Base-by-base conservation (phyloP, 35 echinoderm and acorn worm genomes). In the Patiria miniata region DNA sequence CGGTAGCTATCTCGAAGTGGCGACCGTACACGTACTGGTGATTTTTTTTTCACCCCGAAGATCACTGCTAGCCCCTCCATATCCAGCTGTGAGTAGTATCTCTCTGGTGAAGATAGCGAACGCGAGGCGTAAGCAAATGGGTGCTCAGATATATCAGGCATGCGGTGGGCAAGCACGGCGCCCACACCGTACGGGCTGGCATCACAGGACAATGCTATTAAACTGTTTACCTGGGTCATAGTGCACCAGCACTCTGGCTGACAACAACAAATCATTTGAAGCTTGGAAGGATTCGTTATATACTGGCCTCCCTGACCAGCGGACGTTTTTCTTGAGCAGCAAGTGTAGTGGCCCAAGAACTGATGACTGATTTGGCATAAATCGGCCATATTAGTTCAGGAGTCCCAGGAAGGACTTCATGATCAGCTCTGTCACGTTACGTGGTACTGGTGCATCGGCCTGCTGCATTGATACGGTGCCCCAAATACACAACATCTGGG, bases 171-270 rank as follows among this genome's bases (percentile, higher is more conserved):
- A 0, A 94, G 51, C 28, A 87, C 78, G 1, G 87, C 87, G 1
- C 92, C 87, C 26, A 92, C 47, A 17, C 90, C 78, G 50, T 92
- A 86, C 14, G 87, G 92, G 39, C 83, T 94, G 17, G 92, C 87
- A 36, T 94, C 92, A 78, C 80, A 52, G 7, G 61, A 29, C 18
- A 92, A 54, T n/a, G n/a, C n/a, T n/a, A n/a, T n/a, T n/a, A n/a
- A n/a, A n/a, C n/a, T n/a, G n/a, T n/a, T n/a, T n/a, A n/a, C n/a
- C n/a, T n/a, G n/a, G n/a, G n/a, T n/a, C n/a, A n/a, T n/a, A n/a
- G n/a, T n/a, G n/a, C n/a, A n/a, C n/a, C n/a, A n/a, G n/a, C 5
- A 92, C 52, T 50, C 36, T 8, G 14, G 78, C 52, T 10, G 78
- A 87, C 21, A 68, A 37, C 23, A 93, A 36, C n/a, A 83, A 47